Conservation (phyloP, 2,797 vertebrate genomes). For the Phoebastria nigripes region DNA sequence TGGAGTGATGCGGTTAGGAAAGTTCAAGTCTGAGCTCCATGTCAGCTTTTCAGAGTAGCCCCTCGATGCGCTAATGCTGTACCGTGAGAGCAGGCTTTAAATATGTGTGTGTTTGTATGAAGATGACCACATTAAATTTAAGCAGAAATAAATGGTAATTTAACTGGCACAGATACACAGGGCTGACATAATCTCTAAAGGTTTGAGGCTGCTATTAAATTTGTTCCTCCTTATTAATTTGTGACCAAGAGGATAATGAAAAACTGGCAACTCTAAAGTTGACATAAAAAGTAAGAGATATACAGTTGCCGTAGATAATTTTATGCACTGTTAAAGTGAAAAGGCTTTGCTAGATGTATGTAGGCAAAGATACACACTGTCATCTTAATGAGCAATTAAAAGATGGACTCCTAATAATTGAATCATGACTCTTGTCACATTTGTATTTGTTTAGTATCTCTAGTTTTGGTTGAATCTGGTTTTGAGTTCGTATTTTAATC, state of each 20-base stretch:
- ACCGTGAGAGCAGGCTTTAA: background rate
- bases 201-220: conserved; percentile 58
- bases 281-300: conserved; percentile 11
- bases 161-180: background rate
- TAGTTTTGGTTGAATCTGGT: background rate
- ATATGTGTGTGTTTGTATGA: background rate
- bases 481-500: conserved; percentile 15
- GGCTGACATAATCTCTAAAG: conserved; percentile 13
- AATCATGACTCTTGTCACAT: conserved; percentile 33
- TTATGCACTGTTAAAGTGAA: conserved; percentile 39
- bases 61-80: accelerated
- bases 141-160: conserved; percentile 25
- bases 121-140: conserved; percentile 38
- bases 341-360: conserved; percentile 17
- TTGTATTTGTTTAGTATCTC: conserved; percentile 41
- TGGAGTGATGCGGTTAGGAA: background rate
- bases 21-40: background rate
- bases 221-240: conserved; percentile 55
- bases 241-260: conserved; percentile 46
- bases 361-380: conserved; percentile 17
- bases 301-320: conserved; percentile 32
- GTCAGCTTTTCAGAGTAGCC: background rate
- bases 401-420: conserved; percentile 30
- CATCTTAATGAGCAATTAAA: conserved; percentile 57
- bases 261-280: background rate